Conservation (phyloP, 1,140 invertebrate species). For the Neodiprion virginianus region DNA sequence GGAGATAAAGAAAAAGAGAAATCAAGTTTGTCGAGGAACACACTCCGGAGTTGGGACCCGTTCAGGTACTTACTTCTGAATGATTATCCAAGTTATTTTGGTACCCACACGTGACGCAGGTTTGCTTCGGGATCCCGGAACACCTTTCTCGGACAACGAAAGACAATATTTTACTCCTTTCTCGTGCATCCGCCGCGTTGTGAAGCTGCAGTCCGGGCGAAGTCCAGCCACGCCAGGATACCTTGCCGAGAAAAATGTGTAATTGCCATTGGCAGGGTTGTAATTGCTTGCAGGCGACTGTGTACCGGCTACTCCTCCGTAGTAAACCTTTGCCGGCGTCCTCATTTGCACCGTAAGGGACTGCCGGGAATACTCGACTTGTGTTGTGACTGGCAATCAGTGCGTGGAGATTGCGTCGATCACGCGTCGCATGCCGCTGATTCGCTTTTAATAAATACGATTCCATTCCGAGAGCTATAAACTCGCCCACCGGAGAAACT, state of each 20-base stretch:
- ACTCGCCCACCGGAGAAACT: not conserved
- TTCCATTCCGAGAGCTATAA: slow-evolving; percentile 1
- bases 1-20: too few species aligned
- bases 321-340: not conserved
- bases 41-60: not conserved
- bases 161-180: not conserved
- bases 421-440: slow-evolving; percentile 6
- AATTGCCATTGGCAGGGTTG: slow-evolving; percentile 4
- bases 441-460: slow-evolving; percentile 4
- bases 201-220: too few species aligned
- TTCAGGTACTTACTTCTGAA: not conserved
- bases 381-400: not conserved
- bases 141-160: too few species aligned
- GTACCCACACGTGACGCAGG: not conserved
- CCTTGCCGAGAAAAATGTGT: not conserved
- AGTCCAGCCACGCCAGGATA: not conserved
- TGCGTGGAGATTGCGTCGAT: slow-evolving; percentile 4
- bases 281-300: not conserved
- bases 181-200: not conserved
- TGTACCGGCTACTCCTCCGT: too few species aligned
- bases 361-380: not conserved
- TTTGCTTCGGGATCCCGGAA: too few species aligned
- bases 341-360: not conserved
- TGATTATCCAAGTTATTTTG: not conserved
- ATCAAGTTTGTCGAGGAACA: not conserved